These are phyloP conservation scores for Mycetomoellerius zeteki DNA, from an alignment of 1,140 invertebrate genomes.

Conservation along the genomic window DNA sequence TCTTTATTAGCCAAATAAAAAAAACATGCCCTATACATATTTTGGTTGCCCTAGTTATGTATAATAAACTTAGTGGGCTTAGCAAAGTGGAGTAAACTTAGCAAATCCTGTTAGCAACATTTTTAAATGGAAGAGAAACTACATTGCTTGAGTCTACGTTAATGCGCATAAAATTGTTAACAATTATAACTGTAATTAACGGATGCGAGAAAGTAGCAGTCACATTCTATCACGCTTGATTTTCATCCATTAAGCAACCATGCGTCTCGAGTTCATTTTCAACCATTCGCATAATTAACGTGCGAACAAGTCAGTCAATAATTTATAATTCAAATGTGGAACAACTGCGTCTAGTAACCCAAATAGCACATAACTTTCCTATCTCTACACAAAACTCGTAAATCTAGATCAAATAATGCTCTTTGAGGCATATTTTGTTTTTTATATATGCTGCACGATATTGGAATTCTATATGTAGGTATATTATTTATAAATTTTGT, in stretches of 20 bases:
- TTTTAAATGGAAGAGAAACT: not conserved
- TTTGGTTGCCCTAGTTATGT: no score
- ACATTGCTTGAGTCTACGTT: not conserved
- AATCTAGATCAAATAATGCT: constrained; percentile 33
- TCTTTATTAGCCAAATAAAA: no score
- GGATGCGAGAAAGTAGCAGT: constrained; percentile 18
- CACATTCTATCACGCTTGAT: constrained; percentile 42
- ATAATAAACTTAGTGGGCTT: not conserved
- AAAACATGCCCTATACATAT: no score
- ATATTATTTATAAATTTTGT: constrained; percentile 29
- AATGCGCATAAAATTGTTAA: constrained; percentile 20
- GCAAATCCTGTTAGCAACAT: not conserved
- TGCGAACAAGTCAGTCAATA: constrained; percentile 14
- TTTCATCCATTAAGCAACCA: constrained; percentile 36
- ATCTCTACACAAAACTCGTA: not conserved
- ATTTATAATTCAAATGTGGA: constrained; percentile 47
- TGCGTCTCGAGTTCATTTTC: not conserved
- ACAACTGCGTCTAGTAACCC: constrained; percentile 15
- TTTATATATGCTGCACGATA: not conserved
- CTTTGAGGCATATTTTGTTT: not conserved
- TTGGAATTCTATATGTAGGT: not conserved
- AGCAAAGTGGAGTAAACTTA: not conserved
- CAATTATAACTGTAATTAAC: constrained; percentile 7
- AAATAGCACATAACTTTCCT: constrained; percentile 35
- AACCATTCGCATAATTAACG: constrained; percentile 29